Evolutionary conservation across 2,797 vertebrate species (phyloP).

Genomic region (Leptodactylus fallax): DNA sequence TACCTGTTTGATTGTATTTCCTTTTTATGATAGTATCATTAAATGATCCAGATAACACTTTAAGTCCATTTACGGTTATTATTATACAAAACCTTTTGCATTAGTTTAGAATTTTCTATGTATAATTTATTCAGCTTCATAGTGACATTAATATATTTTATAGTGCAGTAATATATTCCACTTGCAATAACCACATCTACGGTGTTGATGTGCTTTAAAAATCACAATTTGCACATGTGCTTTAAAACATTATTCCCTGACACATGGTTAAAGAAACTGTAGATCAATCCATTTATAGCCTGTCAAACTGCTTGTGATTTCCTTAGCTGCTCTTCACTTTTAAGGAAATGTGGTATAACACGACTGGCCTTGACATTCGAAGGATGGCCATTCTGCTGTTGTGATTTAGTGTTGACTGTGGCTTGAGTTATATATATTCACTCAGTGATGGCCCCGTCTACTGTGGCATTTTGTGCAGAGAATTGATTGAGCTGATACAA

Average conservation of each 20-base stretch:
- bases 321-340: not conserved
- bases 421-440: not conserved
- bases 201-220: slow-evolving; percentile 22
- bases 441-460: not conserved
- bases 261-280: slow-evolving; percentile 32
- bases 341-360: slow-evolving; percentile 30
- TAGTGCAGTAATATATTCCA: slow-evolving; percentile 41
- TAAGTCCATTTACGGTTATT: not conserved
- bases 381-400: not conserved
- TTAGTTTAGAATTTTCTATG: not conserved
- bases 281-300: slow-evolving; percentile 19
- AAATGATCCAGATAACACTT: not conserved
- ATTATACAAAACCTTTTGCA: slow-evolving; percentile 7
- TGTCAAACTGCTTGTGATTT: slow-evolving; percentile 9
- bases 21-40: no score
- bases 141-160: slow-evolving; percentile 27
- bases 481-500: slow-evolving; percentile 9
- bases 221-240: slow-evolving; percentile 12
- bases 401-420: slow-evolving; percentile 21
- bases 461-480: not conserved
- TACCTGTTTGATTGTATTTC: no score
- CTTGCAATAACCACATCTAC: slow-evolving; percentile 6
- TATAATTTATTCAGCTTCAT: slow-evolving; percentile 30
- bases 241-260: slow-evolving; percentile 36
- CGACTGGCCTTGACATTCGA: slow-evolving; percentile 22